Conservation (phyloP, 2,888 invertebrate species). For the Apamea monoglypha region DNA sequence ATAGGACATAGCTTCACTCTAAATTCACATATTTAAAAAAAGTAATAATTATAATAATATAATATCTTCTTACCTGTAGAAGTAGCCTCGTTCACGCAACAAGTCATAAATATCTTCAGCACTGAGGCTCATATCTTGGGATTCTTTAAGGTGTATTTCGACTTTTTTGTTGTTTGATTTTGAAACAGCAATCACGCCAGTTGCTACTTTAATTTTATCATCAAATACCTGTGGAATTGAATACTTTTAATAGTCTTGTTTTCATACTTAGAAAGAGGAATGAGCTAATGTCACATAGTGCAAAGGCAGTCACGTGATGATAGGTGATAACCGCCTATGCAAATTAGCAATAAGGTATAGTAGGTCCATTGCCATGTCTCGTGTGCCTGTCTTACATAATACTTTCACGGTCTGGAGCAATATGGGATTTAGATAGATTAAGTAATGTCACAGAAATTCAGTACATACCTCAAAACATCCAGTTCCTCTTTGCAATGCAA, state of each 20-base stretch:
- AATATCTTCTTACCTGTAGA: slow-evolving; percentile 64
- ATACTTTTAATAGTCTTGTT: neutral
- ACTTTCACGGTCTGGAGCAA: neutral
- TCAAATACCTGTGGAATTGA: slow-evolving; percentile 68
- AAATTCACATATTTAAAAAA: neutral
- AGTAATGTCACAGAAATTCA: neutral
- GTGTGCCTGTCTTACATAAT: neutral
- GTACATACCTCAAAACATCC: slow-evolving; percentile 90
- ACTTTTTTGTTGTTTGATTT: slow-evolving; percentile 8
- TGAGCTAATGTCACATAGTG: neutral
- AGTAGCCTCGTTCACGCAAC: slow-evolving; percentile 65
- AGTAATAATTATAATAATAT: neutral
- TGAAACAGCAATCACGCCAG: slow-evolving; percentile 65
- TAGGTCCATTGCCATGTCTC: neutral
- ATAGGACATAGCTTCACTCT: neutral
- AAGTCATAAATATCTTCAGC: slow-evolving; percentile 70
- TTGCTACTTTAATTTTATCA: slow-evolving; percentile 69
- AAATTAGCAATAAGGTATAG: neutral
- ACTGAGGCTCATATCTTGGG: slow-evolving; percentile 57
- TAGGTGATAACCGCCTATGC: neutral
- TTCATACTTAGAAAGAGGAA: neutral
- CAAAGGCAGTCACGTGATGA: neutral
- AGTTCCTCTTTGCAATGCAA: slow-evolving; percentile 91
- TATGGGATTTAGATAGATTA: neutral
- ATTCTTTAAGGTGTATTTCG: slow-evolving; percentile 5